Conservation (phyloP, 2,797 vertebrate genomes). For the Rhincodon typus region DNA sequence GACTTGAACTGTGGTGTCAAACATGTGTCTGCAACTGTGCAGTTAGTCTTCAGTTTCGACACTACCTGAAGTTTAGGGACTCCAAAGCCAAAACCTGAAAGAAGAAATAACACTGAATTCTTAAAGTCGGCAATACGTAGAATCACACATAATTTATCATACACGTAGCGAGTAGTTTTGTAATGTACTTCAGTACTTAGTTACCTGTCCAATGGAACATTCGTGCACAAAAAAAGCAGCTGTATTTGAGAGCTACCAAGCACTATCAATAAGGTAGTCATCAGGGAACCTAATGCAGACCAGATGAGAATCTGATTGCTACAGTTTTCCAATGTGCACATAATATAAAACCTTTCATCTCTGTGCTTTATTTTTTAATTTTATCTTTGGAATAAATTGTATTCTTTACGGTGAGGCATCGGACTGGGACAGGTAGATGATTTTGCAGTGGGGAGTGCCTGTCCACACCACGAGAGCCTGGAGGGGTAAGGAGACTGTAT, state of each 20-base stretch:
- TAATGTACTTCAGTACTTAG: background rate
- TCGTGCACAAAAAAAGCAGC: background rate
- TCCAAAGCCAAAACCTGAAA: constrained; percentile 36
- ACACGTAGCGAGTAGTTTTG: background rate
- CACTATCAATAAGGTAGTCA: background rate
- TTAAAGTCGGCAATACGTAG: background rate
- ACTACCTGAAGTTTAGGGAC: background rate
- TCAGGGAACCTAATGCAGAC: background rate
- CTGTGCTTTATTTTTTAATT: background rate
- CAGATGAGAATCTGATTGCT: background rate
- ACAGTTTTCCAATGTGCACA: background rate
- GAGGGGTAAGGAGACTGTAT: too few relatives aligned
- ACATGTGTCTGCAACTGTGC: background rate
- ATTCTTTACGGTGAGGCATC: background rate
- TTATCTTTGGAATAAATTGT: background rate
- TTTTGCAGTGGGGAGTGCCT: too few relatives aligned
- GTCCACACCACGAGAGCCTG: too few relatives aligned
- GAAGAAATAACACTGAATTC: background rate
- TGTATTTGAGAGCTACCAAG: background rate
- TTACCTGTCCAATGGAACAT: background rate
- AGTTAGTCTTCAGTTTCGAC: background rate
- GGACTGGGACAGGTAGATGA: too few relatives aligned
- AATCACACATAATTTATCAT: background rate
- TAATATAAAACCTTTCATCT: background rate
- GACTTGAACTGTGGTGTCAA: background rate